Base-by-base conservation (phyloP, 2,888 invertebrate species). In the Macrosiphum euphorbiae region DNA sequence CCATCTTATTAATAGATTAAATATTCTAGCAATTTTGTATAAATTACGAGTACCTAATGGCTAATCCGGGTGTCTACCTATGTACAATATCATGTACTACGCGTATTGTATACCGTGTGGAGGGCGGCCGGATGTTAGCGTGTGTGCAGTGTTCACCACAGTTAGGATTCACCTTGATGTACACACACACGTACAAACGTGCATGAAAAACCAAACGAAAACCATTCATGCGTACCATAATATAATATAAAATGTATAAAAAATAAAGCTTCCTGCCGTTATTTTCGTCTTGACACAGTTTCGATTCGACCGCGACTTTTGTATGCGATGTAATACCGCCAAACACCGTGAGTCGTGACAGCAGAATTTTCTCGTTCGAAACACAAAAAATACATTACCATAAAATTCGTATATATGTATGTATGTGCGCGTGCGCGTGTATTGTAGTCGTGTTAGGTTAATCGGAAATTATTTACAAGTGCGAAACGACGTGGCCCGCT, bases 211-310 rank as follows among this genome's bases (percentile, higher is more conserved):
- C 89, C 52, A 24, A 93, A 89, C 58, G 52, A 93, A 93, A 89
- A 93, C 55, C 84, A 55, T 89, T 58, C 58, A 58, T 93, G 93
- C 93, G 58, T 93, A 47, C 50, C 35, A 78, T 35, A 47, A 47
- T 47, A 41, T 35, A n/a, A 78, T 67, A n/a, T 78, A 78, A 78
- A 78, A 78, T 35, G 35, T 41, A 35, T 78, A 35, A 78, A 35
- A 78, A 58, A 47, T n/a, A 89, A 85, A 93, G 58, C 47, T 93
- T 93, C 92, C 93, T 93, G 89, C 52, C 58, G 93, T 89, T 88
- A 35, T 84, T 93, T 90, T 93, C 89, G 88, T 92, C 58, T 93
- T 93, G 93, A 89, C 89, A 93, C 85, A 89, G 58, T 89, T 85
- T 55, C 58, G 92, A 85, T n/a, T 52, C 13, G 47, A 47, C 28